Conservation (phyloP, 1,140 invertebrate species). For the Nebria ingens region DNA sequence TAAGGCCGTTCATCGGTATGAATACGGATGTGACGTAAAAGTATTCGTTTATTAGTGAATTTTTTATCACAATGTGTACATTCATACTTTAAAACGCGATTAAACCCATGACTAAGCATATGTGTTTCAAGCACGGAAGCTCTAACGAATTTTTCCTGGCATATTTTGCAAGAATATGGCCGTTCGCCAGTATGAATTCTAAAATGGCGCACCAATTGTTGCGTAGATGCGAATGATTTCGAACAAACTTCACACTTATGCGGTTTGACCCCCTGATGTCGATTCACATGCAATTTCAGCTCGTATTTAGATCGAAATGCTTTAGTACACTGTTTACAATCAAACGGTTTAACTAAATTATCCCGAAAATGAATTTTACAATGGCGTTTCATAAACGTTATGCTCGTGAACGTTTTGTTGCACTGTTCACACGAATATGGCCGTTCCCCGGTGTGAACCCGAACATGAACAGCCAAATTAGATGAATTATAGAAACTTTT, state of each 20-base stretch:
- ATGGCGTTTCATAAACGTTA: constrained; percentile 19
- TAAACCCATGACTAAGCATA: constrained; percentile 37
- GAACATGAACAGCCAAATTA: constrained; percentile 26
- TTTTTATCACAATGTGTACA: too few relatives aligned
- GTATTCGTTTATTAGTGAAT: neutral
- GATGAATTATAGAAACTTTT: neutral
- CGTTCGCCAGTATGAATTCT: neutral
- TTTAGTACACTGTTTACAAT: neutral
- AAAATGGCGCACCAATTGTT: neutral
- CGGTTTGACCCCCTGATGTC: neutral
- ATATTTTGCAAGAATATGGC: neutral
- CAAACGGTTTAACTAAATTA: constrained; percentile 8
- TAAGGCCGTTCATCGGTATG: constrained; percentile 95
- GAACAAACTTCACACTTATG: neutral
- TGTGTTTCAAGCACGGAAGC: neutral
- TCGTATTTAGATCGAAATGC: neutral
- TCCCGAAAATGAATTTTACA: constrained; percentile 13
- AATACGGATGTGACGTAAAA: constrained; percentile 48
- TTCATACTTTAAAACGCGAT: too few relatives aligned
- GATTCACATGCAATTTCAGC: neutral
- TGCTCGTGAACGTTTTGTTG: constrained; percentile 50
- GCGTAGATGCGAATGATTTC: neutral
- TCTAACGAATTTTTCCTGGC: neutral
- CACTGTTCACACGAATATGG: constrained; percentile 44
- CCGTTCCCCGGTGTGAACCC: constrained; percentile 40